A percentile compares a stretch with the other conserved stretches of the same genome.
Conservation (phyloP, 2,888 invertebrate species). For the Ormyrus nitidulus region DNA sequence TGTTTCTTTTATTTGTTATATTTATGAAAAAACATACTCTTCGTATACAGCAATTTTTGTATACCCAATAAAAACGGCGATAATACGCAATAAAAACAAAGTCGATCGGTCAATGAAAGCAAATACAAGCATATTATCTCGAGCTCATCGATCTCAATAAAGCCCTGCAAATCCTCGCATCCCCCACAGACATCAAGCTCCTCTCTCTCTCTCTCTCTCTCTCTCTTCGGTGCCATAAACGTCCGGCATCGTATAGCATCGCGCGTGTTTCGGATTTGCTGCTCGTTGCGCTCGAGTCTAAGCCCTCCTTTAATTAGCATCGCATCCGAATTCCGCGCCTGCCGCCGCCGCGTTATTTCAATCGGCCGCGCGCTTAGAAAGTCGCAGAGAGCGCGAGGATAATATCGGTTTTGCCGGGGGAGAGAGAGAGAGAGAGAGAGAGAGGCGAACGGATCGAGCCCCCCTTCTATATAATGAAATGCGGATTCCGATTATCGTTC, state of each 20-base stretch:
- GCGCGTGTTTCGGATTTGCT: slow-evolving; percentile 70
- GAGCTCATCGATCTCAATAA: slow-evolving; percentile 18
- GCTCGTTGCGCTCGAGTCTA: slow-evolving; percentile 65
- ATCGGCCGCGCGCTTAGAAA: too few relatives aligned
- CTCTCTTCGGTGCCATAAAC: slow-evolving; percentile 57
- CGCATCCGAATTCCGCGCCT: slow-evolving; percentile 64
- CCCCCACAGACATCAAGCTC: slow-evolving; percentile 13
- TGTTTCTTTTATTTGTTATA: too few relatives aligned
- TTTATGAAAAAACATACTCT: too few relatives aligned
- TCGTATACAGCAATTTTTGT: too few relatives aligned
- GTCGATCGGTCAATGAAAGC: slow-evolving; percentile 21
- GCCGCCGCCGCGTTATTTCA: too few relatives aligned
- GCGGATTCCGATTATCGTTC: slow-evolving; percentile 54
- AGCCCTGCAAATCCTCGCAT: slow-evolving; percentile 13
- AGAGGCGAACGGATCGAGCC: not conserved
- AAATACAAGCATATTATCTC: not conserved
- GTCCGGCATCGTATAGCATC: slow-evolving; percentile 63
- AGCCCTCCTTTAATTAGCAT: slow-evolving; percentile 71
- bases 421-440: slow-evolving; percentile 30
- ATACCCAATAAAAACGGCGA: too few relatives aligned
- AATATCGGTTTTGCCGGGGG: not conserved
- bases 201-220: slow-evolving; percentile 38
- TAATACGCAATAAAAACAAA: not conserved
- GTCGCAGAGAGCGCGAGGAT: too few relatives aligned
- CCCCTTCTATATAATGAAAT: slow-evolving; percentile 44